Evolutionary conservation across 2,797 vertebrate genomes (phyloP).

Genomic region (Syngnathus rostellatus): DNA sequence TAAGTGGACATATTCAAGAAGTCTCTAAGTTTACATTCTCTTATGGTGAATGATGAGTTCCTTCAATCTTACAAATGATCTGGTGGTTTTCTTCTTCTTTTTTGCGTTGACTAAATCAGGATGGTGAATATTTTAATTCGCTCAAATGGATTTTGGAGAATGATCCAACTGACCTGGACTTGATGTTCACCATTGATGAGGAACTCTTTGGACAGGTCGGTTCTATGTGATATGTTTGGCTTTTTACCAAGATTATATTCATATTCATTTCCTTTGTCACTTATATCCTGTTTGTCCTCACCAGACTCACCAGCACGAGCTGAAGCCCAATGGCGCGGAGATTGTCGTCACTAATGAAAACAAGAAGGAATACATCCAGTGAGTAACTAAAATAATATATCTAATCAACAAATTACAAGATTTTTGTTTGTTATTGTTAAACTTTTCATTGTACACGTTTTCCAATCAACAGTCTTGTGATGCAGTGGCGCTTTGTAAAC

Average conservation of each 20-base stretch:
- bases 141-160: conserved; percentile 96
- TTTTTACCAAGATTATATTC: background rate
- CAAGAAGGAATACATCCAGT: conserved; percentile 98
- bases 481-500: conserved; percentile 98
- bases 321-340: conserved; percentile 83
- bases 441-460: conserved; percentile 1
- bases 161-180: conserved; percentile 87
- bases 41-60: background rate
- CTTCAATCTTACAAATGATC: background rate
- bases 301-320: conserved; percentile 91
- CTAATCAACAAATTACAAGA: background rate
- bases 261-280: no score
- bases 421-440: background rate
- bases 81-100: background rate
- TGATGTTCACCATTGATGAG: conserved; percentile 90
- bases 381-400: conserved; percentile 47
- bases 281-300: conserved; percentile 14
- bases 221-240: background rate
- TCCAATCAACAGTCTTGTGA: conserved; percentile 77
- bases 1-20: conserved; percentile 57
- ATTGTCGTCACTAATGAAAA: conserved; percentile 87
- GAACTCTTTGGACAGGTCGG: conserved; percentile 94
- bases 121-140: conserved; percentile 95
- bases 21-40: background rate
- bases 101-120: conserved; percentile 60